Evolutionary conservation across 2,888 invertebrate genomes (phyloP).

Genomic region (Macrosoma leucophasiata): DNA sequence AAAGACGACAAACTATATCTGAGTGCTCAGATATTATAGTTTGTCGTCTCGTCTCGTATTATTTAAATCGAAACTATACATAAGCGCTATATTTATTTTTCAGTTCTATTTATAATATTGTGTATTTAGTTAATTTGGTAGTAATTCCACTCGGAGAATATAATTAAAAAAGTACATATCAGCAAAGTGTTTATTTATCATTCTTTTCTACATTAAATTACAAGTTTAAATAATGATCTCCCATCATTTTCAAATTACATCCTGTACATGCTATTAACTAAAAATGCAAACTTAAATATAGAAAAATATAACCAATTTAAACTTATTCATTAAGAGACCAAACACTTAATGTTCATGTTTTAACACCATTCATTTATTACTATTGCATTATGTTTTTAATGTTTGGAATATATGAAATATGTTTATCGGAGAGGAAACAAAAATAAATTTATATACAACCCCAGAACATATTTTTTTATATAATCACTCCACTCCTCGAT

Average conservation of each 20-base stretch:
- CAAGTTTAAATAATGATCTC: constrained; percentile 31
- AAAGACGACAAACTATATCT: no score
- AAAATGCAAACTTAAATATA: constrained; percentile 33
- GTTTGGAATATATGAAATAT: no score
- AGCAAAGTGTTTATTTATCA: constrained; percentile 30
- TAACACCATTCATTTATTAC: not conserved
- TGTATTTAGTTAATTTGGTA: constrained; percentile 4
- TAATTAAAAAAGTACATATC: constrained; percentile 10
- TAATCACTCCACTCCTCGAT: no score
- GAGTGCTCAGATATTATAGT: no score
- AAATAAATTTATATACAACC: no score
- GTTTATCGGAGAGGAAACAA: no score
- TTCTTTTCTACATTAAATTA: constrained; percentile 34
- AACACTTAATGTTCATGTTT: constrained; percentile 19
- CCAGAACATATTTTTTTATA: no score
- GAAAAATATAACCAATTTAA: constrained; percentile 28
- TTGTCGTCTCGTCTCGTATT: no score
- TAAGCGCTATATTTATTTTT: no score
- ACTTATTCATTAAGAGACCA: constrained; percentile 26
- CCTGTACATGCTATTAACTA: constrained; percentile 33
- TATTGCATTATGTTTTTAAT: no score
- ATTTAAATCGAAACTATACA: no score
- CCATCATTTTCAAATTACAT: constrained; percentile 28
- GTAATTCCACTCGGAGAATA: not conserved
- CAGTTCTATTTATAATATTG: no score